A percentile compares a stretch with the other conserved stretches of the same genome.
Conservation (phyloP, 2,797 vertebrate species). For the Chelon labrosus region DNA sequence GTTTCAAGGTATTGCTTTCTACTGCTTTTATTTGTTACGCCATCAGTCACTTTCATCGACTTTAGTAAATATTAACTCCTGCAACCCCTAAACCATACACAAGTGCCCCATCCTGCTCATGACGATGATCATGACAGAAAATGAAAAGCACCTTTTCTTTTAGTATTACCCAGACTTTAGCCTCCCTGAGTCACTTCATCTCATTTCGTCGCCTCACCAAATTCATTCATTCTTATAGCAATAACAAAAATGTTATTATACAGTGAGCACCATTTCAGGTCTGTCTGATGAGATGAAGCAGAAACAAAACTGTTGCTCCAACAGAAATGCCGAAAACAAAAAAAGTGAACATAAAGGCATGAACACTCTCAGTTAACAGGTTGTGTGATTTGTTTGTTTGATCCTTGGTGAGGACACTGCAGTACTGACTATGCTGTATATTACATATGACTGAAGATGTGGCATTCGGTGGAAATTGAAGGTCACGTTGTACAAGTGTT, state of each 20-base stretch:
- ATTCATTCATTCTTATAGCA: not conserved
- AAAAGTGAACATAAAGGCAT: not conserved
- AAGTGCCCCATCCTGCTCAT: not conserved
- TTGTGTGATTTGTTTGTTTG: not conserved
- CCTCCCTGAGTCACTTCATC: slow-evolving; percentile 5
- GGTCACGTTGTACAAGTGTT: not conserved
- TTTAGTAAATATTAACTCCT: too few species aligned
- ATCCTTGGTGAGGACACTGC: not conserved
- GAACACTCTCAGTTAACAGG: not conserved
- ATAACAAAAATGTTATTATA: not conserved
- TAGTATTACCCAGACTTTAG: not conserved
- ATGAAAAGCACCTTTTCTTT: not conserved
- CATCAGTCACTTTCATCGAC: too few species aligned
- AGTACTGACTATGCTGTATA: not conserved
- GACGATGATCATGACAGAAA: not conserved
- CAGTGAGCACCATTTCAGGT: not conserved
- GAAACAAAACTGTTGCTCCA: not conserved
- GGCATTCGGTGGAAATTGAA: too few species aligned
- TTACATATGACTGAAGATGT: too few species aligned
- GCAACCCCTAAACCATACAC: too few species aligned
- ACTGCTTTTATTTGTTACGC: too few species aligned
- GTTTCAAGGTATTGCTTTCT: too few species aligned
- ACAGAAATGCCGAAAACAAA: not conserved
- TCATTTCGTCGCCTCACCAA: not conserved
- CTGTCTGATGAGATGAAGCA: not conserved